Evolutionary conservation across 1,140 invertebrate genomes (phyloP).

Genomic region (Ceratoteleas bidentatus): DNA sequence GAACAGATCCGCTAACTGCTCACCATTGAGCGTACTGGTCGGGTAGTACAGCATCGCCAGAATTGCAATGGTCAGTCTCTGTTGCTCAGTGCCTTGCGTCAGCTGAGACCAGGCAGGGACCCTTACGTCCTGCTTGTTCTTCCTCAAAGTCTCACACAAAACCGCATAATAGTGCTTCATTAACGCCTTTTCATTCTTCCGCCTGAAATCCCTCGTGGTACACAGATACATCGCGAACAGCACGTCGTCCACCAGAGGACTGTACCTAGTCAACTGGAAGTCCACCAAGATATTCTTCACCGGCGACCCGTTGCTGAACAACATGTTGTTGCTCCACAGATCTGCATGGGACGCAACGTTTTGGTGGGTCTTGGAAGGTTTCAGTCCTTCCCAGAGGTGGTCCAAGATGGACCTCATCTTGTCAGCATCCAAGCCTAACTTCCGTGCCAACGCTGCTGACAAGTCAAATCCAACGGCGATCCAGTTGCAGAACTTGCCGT

Average conservation of each 20-base stretch:
- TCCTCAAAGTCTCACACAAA: constrained; percentile 60
- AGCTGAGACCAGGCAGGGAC: constrained; percentile 72
- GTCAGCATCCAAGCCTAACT: constrained; percentile 68
- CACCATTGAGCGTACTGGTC: constrained; percentile 68
- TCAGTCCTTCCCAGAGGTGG: constrained; percentile 75
- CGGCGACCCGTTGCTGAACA: constrained; percentile 33
- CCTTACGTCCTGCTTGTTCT: constrained; percentile 12
- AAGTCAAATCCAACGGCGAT: constrained; percentile 58
- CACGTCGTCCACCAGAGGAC: constrained; percentile 80
- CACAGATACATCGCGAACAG: constrained; percentile 75
- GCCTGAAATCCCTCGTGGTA: constrained; percentile 69
- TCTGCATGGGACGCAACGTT: constrained; percentile 75
- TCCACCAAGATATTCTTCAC: constrained; percentile 35
- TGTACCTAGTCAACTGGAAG: constrained; percentile 81
- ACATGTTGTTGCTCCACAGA: constrained; percentile 48
- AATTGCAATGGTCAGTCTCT: constrained; percentile 67
- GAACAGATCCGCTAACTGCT: constrained; percentile 48
- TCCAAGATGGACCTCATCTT: constrained; percentile 70
- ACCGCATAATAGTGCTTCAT: constrained; percentile 73
- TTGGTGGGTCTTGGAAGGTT: constrained; percentile 77
- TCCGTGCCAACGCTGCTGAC: constrained; percentile 57
- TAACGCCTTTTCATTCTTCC: constrained; percentile 62
- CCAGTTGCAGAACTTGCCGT: constrained; percentile 45
- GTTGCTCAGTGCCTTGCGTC: constrained; percentile 67
- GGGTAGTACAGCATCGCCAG: constrained; percentile 70